Base-by-base conservation (phyloP, 2,888 invertebrate species). In the Cepaea hortensis region DNA sequence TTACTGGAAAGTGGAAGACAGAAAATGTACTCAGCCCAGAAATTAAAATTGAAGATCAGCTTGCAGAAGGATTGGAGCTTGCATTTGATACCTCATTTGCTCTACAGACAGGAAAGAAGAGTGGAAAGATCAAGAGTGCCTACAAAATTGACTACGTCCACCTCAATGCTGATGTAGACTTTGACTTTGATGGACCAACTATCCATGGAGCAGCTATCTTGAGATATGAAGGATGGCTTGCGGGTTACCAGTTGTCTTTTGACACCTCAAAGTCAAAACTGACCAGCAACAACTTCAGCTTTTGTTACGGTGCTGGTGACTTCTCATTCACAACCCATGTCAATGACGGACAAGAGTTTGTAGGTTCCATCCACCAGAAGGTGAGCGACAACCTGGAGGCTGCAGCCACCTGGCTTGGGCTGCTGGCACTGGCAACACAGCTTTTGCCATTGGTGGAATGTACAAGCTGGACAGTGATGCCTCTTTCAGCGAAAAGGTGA, bases 1-100 rank as follows among this genome's bases (percentile, higher is more conserved):
- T 99, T 95, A 97, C 98, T 91, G 99, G 99, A 95, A 99, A 98
- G 95, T 99, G 99, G 99, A 99, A 97, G 95, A 99, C 99, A 89
- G 98, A 99, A 95, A 99, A 99, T 95, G 97, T 97, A 85, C 96
- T 99, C 90, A 93, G 94, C 85, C 98, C 98, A 83, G 99, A 99
- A 94, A 96, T 99, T 89, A 96, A 97, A 86, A 96, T 98, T 87
- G 97, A 97, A 94, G 98, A 99, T 95, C 97, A 98, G 95, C 95
- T 98, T 90, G 96, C 97, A 83, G 96, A 97, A 93, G 99, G 99
- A 88, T 96, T 99, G 87, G 99, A 99, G 94, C 94, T 99, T 90
- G 96, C 97, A 88, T 96, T 98, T 91, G 98, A 98, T 95, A 97
- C 98, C 90, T 96, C 97, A 90, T 99, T 99, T 94, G 97, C 98